A percentile compares a stretch with the other conserved stretches of the same genome.
Conservation (phyloP, 2,888 invertebrate species). For the Hirtodrosophila confusa region DNA sequence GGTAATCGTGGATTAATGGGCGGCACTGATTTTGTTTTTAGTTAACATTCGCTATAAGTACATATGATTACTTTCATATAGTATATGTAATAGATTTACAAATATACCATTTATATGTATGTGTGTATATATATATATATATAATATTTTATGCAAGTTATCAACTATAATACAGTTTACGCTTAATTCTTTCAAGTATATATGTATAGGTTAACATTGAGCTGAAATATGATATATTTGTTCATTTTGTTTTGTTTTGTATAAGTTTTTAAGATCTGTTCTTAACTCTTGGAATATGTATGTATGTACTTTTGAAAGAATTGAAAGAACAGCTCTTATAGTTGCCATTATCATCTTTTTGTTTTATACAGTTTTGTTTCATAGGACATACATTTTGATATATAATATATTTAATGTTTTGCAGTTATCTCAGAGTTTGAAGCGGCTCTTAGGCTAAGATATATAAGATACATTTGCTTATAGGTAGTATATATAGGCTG, state of each 20-base stretch:
- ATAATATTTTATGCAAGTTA: conserved; percentile 33
- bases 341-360: neutral
- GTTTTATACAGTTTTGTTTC: conserved; percentile 4
- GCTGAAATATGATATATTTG: conserved; percentile 31
- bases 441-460: conserved; percentile 35
- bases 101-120: conserved; percentile 22
- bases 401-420: neutral
- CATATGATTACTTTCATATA: conserved; percentile 10
- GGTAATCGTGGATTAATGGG: conserved; percentile 79
- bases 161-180: conserved; percentile 52
- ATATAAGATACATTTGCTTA: conserved; percentile 32
- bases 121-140: conserved; percentile 16
- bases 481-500: conserved; percentile 21
- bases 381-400: conserved; percentile 15
- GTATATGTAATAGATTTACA: conserved; percentile 19
- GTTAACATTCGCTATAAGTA: conserved; percentile 71
- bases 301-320: neutral
- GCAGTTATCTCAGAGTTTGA: conserved; percentile 16
- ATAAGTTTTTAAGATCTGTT: conserved; percentile 13
- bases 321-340: neutral
- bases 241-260: conserved; percentile 7
- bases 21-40: conserved; percentile 77
- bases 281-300: neutral
- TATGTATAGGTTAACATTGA: conserved; percentile 44
- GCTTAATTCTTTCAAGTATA: conserved; percentile 21